phyloP scores from a whole-genome alignment of 1,140 invertebrate genomes.

The Patella vulgata region DNA sequence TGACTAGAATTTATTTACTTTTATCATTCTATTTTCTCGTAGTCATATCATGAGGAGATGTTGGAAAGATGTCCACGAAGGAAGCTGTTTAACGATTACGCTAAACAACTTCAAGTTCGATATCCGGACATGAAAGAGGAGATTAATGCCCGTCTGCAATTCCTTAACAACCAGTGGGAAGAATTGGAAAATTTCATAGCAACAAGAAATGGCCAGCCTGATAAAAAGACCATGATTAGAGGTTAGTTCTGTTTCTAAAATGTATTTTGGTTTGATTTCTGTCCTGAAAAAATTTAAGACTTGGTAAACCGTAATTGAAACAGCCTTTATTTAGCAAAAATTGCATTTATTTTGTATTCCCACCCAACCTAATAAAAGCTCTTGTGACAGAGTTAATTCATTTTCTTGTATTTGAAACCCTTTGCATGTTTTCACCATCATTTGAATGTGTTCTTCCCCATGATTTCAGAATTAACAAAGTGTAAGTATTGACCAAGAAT shows the following conservation, averaged over 20 bases:
- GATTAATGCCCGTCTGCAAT: conserved; percentile 77
- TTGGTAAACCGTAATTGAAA: not conserved
- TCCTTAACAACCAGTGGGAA: conserved; percentile 83
- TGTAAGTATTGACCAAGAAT: no score
- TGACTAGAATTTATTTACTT: no score
- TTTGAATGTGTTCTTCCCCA: no score
- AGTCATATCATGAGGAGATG: conserved; percentile 81
- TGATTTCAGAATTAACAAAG: no score
- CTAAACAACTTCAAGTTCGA: conserved; percentile 76
- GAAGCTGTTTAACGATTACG: conserved; percentile 82
- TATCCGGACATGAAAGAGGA: conserved; percentile 80
- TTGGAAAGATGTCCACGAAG: conserved; percentile 76
- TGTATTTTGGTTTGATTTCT: not conserved
- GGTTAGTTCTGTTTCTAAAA: conserved; percentile 43
- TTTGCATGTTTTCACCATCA: no score
- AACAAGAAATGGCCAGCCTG: conserved; percentile 45
- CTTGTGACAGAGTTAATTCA: no score
- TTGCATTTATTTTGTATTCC: no score
- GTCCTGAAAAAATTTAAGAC: not conserved
- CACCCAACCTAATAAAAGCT: no score
- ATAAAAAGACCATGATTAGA: conserved; percentile 54
- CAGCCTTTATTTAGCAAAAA: no score
- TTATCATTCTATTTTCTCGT: no score
- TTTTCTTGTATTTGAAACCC: no score
- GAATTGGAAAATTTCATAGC: conserved; percentile 73